phyloP scores from a whole-genome alignment of 2,113 vertebrate species.

The Glaucomys volans region DNA sequence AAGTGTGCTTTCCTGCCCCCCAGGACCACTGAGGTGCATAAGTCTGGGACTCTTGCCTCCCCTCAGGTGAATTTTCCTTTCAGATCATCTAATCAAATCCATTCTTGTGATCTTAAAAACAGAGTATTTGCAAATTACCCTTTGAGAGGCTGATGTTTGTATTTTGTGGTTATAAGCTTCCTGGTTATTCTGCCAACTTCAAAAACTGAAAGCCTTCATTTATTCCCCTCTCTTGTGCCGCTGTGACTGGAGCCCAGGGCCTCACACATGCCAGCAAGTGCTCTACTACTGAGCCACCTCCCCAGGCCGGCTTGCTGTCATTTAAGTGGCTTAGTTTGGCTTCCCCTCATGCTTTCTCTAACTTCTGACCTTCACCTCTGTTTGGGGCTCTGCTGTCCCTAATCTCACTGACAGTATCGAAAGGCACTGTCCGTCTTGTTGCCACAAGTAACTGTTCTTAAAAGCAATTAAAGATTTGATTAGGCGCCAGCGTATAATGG shows the following conservation, averaged over 20 bases:
- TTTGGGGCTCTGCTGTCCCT: not conserved
- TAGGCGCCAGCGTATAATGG: not conserved
- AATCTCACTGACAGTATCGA: not conserved
- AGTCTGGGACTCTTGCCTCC: not conserved
- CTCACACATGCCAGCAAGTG: too few relatives aligned
- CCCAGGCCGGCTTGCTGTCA: not conserved
- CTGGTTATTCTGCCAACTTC: not conserved
- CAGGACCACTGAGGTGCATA: not conserved
- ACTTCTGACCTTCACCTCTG: not conserved
- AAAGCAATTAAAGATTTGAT: not conserved
- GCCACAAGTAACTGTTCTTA: too few relatives aligned
- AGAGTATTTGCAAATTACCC: not conserved
- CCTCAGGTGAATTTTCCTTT: not conserved
- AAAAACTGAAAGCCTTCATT: not conserved
- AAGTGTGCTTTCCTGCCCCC: not conserved
- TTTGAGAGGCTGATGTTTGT: not conserved
- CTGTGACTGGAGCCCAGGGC: too few relatives aligned
- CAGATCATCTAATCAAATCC: not conserved
- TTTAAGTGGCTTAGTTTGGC: not conserved
- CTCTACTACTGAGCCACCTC: too few relatives aligned
- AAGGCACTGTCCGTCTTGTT: too few relatives aligned
- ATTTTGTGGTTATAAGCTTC: slow-evolving; percentile 16
- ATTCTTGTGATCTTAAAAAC: not conserved
- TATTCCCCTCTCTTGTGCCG: not conserved
- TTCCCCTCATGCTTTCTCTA: not conserved